phyloP scores from a whole-genome alignment of 2,888 invertebrate genomes.

The Epinotia ramella region DNA sequence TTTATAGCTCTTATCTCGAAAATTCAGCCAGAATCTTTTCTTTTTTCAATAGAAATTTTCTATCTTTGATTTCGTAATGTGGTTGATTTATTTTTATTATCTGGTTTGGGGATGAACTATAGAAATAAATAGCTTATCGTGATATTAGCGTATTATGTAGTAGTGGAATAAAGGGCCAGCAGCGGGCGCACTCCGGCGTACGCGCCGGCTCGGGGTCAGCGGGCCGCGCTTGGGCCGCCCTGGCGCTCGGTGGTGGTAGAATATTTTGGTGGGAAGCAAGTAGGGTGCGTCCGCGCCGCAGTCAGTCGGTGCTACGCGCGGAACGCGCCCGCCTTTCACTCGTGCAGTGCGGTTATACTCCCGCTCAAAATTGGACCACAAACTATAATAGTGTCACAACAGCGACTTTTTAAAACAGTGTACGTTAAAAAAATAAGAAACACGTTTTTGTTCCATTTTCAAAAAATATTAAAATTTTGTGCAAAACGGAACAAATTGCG shows the following conservation, averaged over 20 bases:
- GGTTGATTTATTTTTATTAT: neutral
- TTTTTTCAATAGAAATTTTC: neutral
- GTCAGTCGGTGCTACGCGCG: slow-evolving; percentile 75
- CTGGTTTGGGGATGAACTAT: neutral
- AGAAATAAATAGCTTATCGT: neutral
- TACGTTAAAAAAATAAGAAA: slow-evolving; percentile 67
- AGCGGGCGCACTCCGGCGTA: neutral
- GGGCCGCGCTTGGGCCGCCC: slow-evolving; percentile 70
- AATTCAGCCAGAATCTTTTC: neutral
- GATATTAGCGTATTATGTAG: neutral
- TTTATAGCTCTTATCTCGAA: neutral
- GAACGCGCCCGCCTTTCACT: slow-evolving; percentile 72
- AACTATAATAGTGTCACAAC: slow-evolving; percentile 65
- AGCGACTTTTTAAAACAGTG: slow-evolving; percentile 63
- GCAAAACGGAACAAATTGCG: slow-evolving; percentile 54
- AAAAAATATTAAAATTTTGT: slow-evolving; percentile 47
- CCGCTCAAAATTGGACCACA: slow-evolving; percentile 54
- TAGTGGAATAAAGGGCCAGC: neutral
- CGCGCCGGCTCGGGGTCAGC: slow-evolving; percentile 52
- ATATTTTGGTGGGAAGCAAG: slow-evolving; percentile 83
- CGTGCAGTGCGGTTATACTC: slow-evolving; percentile 38
- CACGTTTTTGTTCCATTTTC: slow-evolving; percentile 59
- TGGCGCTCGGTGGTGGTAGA: slow-evolving; percentile 75
- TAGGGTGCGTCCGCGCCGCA: slow-evolving; percentile 83
- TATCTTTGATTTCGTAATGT: neutral